Conservation (phyloP, 1,140 invertebrate species). For the Hycleus phaleratus region DNA sequence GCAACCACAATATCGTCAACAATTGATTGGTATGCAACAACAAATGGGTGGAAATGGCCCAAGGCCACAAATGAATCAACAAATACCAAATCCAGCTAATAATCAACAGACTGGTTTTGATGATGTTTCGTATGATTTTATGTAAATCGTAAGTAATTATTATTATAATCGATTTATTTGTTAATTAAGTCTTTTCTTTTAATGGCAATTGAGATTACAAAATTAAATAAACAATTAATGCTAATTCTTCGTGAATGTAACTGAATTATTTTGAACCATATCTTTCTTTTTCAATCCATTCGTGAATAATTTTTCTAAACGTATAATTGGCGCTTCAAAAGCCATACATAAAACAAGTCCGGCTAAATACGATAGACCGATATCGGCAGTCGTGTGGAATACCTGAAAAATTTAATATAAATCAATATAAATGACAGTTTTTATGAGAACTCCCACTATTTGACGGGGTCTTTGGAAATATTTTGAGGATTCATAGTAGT, state of each 20-base stretch:
- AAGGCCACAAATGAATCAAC: slow-evolving; percentile 36
- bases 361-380: not conserved
- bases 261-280: too few species aligned
- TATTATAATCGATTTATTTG: too few species aligned
- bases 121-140: slow-evolving; percentile 34
- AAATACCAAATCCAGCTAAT: slow-evolving; percentile 30
- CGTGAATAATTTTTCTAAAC: slow-evolving; percentile 1
- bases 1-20: slow-evolving; percentile 40
- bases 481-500: too few species aligned
- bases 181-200: too few species aligned
- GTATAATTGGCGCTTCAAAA: slow-evolving; percentile 11
- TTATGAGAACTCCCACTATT: not conserved
- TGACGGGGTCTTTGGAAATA: too few species aligned
- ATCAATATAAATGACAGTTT: too few species aligned
- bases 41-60: slow-evolving; percentile 33
- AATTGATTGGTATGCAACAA: slow-evolving; percentile 36
- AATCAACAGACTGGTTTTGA: slow-evolving; percentile 35
- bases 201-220: too few species aligned
- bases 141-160: slow-evolving; percentile 3
- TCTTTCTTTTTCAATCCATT: too few species aligned
- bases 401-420: slow-evolving; percentile 2
- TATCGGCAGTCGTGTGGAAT: slow-evolving; percentile 7
- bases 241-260: too few species aligned
- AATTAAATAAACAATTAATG: too few species aligned
- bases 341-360: slow-evolving; percentile 3